A percentile compares a stretch with the other conserved stretches of the same genome.
These are phyloP conservation scores for Cerastoderma edule DNA, from an alignment of 2,888 invertebrate species.

Conservation along the genomic window DNA sequence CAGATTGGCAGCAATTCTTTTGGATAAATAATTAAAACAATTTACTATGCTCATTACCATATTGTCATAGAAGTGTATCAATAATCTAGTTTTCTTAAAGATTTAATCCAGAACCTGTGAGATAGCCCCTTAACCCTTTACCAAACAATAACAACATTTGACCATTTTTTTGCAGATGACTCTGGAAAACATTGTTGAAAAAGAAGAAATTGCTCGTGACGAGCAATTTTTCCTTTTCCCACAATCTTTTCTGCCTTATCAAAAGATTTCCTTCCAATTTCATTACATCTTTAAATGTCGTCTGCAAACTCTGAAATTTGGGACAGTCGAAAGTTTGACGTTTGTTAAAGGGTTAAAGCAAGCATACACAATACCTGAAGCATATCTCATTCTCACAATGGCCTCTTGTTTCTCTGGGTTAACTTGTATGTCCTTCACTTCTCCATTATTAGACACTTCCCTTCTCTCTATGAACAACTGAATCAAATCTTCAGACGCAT, in stretches of 20 bases:
- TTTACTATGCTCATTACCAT: too few species aligned
- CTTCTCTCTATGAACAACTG: constrained; percentile 12
- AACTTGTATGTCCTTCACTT: background rate
- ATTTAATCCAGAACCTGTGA: too few species aligned
- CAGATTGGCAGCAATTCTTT: too few species aligned
- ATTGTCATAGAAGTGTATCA: too few species aligned
- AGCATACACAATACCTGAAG: background rate
- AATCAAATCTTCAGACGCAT: background rate
- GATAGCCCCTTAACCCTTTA: too few species aligned
- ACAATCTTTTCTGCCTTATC: background rate
- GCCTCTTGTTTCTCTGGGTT: constrained; percentile 5
- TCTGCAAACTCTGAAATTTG: too few species aligned
- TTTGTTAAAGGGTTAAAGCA: background rate
- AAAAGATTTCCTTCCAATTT: background rate
- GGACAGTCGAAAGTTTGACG: too few species aligned
- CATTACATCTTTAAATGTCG: background rate
- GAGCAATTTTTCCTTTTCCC: background rate
- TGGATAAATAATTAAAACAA: too few species aligned
- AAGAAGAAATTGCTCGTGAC: background rate
- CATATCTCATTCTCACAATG: constrained; percentile 14
- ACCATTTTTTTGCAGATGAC: too few species aligned
- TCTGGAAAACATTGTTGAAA: background rate
- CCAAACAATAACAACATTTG: too few species aligned
- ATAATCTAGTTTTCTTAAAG: too few species aligned
- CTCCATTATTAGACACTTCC: constrained; percentile 15